Evolutionary conservation across 23 tunicate species (phyloP).

Genomic region (Styela clava): DNA sequence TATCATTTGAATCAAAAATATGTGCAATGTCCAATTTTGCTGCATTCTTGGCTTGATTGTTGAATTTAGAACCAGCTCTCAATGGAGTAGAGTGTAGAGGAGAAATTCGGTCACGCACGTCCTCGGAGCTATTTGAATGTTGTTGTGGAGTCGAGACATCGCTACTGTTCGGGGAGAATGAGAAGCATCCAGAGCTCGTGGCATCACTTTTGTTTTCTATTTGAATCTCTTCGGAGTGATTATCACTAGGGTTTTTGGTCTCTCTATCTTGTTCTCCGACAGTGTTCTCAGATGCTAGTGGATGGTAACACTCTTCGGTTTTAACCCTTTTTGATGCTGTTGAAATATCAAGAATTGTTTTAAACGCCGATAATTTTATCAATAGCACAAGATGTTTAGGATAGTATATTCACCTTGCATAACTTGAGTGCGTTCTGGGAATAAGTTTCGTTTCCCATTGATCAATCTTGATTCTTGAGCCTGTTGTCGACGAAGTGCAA

Average conservation of each 20-base stretch:
- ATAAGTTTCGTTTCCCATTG: not conserved
- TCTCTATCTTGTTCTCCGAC: no score
- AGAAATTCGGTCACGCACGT: not conserved
- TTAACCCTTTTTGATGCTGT: not conserved
- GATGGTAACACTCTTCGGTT: not conserved
- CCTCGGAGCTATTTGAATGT: not conserved
- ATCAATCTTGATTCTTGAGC: not conserved
- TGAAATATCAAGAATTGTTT: no score
- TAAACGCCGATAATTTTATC: not conserved
- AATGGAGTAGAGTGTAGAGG: not conserved
- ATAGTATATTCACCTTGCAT: not conserved
- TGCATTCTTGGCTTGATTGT: not conserved
- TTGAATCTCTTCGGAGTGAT: not conserved
- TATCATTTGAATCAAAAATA: no score
- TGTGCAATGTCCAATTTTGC: not conserved
- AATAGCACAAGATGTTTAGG: no score
- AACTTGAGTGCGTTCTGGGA: not conserved
- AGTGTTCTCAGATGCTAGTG: no score
- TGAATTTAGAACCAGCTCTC: not conserved
- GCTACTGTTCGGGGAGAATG: not conserved
- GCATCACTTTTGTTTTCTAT: not conserved
- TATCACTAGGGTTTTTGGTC: not conserved
- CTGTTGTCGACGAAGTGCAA: not conserved
- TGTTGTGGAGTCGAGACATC: not conserved
- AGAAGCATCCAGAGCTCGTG: not conserved